These are phyloP conservation scores for Mythimna ferrago DNA, from an alignment of 2,888 invertebrate genomes.

Conservation along the genomic window DNA sequence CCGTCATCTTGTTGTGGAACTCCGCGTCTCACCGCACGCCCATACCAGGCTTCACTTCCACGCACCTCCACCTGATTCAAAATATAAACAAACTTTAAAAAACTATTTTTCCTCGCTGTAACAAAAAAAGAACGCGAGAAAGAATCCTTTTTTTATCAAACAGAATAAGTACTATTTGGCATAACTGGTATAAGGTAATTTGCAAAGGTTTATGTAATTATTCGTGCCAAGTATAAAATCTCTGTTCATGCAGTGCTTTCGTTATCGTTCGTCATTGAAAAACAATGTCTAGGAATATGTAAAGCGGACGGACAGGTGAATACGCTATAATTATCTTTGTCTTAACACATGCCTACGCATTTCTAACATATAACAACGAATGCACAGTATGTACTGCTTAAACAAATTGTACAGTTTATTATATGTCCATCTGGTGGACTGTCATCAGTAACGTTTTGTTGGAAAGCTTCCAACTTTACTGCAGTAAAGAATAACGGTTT, in stretches of 20 bases:
- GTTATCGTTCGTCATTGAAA: conserved; percentile 38
- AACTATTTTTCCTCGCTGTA: background rate
- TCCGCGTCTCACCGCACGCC: conserved; percentile 84
- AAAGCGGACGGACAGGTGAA: conserved; percentile 48
- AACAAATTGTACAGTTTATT: conserved; percentile 26
- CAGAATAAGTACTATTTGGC: background rate
- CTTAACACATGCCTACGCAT: conserved; percentile 48
- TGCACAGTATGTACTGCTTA: conserved; percentile 21
- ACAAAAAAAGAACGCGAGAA: background rate
- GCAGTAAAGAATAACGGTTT: conserved; percentile 6
- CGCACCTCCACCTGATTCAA: conserved; percentile 82
- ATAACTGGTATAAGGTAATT: background rate
- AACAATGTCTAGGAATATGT: conserved; percentile 52
- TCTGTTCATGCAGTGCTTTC: conserved; percentile 35
- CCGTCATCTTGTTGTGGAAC: conserved; percentile 84
- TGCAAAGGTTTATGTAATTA: conserved; percentile 21
- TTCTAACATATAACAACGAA: conserved; percentile 22
- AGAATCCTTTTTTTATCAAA: background rate
- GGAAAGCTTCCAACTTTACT: conserved; percentile 41
- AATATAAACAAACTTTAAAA: background rate
- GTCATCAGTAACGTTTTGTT: conserved; percentile 27
- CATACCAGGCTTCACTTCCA: conserved; percentile 79
- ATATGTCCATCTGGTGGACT: conserved; percentile 31
- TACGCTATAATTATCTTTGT: conserved; percentile 64
- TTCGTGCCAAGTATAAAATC: conserved; percentile 26